Evolutionary conservation across 2,888 invertebrate genomes (phyloP), one percentile per base, ranked within the genome.

Genomic region (Coenonympha glycerion): DNA sequence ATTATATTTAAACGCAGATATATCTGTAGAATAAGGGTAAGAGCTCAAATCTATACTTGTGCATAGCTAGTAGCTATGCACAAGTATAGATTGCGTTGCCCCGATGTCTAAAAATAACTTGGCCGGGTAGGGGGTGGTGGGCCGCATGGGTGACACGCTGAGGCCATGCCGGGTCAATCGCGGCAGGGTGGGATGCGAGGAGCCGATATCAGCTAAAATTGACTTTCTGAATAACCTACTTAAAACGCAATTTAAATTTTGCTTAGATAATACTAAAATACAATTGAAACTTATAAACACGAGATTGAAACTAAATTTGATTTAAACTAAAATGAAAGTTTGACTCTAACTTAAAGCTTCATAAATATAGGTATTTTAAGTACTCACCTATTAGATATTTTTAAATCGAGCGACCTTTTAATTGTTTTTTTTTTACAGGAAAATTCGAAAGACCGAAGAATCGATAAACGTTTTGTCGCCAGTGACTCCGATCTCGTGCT

Each of bases 391-490:
- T n/a, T n/a, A n/a, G n/a, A n/a, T n/a, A n/a, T n/a, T n/a, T n/a
- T n/a, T n/a, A n/a, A n/a, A n/a, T n/a, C n/a, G n/a, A n/a, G n/a
- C n/a, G n/a, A n/a, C n/a, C n/a, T n/a, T 3, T 19, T 39, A 11
- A 33, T 28, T 37, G 26, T 16, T 47, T 21, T 42, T 33, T 31
- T 41, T 33, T 64, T 60, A 61, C 77, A 87, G 87, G 76, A 79
- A 54, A 53, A 73, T 22, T 58, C 66, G 36, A 78, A 79, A 55
- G 63, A 65, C 26, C 72, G 84, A 58, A 81, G 88, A 61, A 89
- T 91, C 69, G 88, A 90, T 61, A 92, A 92, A 67, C 87, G 91
- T 50, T 91, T 90, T 68, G 88, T 91, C 39, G 87, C 90, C 1
- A 88, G 87, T 55, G 91, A 92, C 69, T 89, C 90, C 48, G 90